Base-by-base conservation (phyloP, 2,797 vertebrate species). In the Acropternis orthonyx region DNA sequence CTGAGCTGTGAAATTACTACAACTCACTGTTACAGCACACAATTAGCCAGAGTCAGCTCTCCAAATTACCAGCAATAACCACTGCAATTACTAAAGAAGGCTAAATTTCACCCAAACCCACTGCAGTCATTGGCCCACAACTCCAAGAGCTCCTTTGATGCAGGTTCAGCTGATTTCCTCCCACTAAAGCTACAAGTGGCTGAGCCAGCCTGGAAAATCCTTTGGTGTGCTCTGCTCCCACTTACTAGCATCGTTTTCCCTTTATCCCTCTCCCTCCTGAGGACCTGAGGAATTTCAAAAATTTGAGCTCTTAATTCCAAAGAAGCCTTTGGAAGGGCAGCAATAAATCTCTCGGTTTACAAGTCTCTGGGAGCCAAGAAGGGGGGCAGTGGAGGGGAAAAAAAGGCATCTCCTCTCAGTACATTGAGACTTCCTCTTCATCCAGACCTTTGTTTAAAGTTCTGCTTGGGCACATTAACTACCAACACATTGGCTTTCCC, bases 261-360 rank as follows among this genome's bases (percentile, higher is more conserved):
- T 93, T 94, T 58, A 90, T 34, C 74, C 87, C 48, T 89, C 58
- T 88, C 80, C 90, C 96, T 85, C 92, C 93, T 63, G 90, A 91
- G 92, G 80, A 48, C 73, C 55, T 76, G 88, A 97, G 93, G 97
- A 96, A 98, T 97, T 80, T 83, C 76, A 97, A 88, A 95, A 95
- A 98, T 96, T 14, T 85, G 84, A 97, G 92, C 94, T 95, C 92
- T 92, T 87, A 89, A 94, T 96, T 88, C 67, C 71, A 73, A 81
- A 82, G 85, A 76, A 92, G 83, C 66, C 30, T 71, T 62, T 94
- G 73, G 78, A 93, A 89, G 79, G 77, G 88, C 84, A 76, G 89
- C 91, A 97, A 93, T 95, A 96, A 97, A 90, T 95, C 90, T 94
- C 68, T 92, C 7, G 3, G 83, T 82, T 92, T 94, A 83, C 94